Evolutionary conservation across 2,888 invertebrate genomes (phyloP).

Genomic region (Aplocera efformata): DNA sequence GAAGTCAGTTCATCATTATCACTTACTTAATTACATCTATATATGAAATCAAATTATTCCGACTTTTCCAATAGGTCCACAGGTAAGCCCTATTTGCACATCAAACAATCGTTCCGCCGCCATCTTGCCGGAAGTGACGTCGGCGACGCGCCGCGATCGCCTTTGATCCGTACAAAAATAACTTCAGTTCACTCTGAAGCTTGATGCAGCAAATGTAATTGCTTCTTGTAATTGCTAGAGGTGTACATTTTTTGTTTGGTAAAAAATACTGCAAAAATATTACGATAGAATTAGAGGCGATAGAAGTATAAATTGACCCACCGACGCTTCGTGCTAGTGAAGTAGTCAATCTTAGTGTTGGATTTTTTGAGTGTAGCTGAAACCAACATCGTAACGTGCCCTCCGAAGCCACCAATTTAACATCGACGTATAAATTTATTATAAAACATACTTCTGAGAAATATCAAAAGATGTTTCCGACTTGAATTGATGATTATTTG

Average conservation of each 20-base stretch:
- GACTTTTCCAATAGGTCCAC: conserved; percentile 4
- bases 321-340: too few species aligned
- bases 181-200: conserved; percentile 47
- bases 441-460: too few species aligned
- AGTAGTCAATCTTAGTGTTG: too few species aligned
- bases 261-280: conserved; percentile 3
- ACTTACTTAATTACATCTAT: too few species aligned
- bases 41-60: neutral
- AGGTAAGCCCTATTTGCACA: conserved; percentile 44
- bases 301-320: too few species aligned
- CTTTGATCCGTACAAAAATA: conserved; percentile 77
- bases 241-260: neutral
- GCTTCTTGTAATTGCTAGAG: conserved; percentile 31
- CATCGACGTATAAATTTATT: too few species aligned
- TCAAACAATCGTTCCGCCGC: conserved; percentile 77
- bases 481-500: too few species aligned
- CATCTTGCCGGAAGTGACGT: conserved; percentile 77
- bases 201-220: conserved; percentile 51
- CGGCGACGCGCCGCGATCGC: conserved; percentile 65
- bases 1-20: too few species aligned
- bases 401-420: too few species aligned
- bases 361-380: too few species aligned
- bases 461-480: too few species aligned
- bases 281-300: conserved; percentile 16
- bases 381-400: too few species aligned